Evolutionary conservation across 2,113 vertebrate genomes (phyloP).

Genomic region (Speoplatyrhinus poulsoni): DNA sequence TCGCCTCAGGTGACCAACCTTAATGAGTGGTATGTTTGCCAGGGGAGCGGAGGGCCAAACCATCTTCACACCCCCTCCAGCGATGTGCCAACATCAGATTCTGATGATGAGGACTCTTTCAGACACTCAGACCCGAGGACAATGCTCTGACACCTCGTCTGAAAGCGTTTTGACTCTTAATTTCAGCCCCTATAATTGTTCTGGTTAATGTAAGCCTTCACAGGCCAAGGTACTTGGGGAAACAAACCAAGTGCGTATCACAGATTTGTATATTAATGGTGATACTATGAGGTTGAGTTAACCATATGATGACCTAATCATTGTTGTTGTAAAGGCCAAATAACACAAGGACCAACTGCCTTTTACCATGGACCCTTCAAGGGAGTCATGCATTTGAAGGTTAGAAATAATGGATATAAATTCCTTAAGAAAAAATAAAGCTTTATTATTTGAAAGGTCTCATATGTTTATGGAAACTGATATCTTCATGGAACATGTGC

Average conservation of each 20-base stretch:
- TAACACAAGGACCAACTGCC: slow-evolving; percentile 21
- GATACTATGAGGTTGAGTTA: slow-evolving; percentile 12
- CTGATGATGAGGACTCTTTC: slow-evolving; percentile 88
- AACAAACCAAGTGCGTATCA: slow-evolving; percentile 15
- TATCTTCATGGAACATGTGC: background rate
- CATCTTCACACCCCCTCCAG: slow-evolving; percentile 90
- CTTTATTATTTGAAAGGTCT: slow-evolving; percentile 10
- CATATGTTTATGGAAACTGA: background rate
- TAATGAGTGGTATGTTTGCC: slow-evolving; percentile 98
- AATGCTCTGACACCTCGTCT: slow-evolving; percentile 81
- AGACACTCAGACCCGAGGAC: slow-evolving; percentile 87
- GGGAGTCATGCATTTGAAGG: background rate
- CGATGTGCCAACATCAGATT: slow-evolving; percentile 85
- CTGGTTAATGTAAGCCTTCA: slow-evolving; percentile 32
- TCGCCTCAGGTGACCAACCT: slow-evolving; percentile 95
- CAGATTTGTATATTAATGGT: slow-evolving; percentile 24
- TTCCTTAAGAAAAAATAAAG: too few relatives aligned
- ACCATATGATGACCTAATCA: slow-evolving; percentile 9
- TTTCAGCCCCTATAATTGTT: slow-evolving; percentile 17
- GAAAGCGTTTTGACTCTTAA: slow-evolving; percentile 36
- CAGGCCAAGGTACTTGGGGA: slow-evolving; percentile 27
- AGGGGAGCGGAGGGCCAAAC: slow-evolving; percentile 84
- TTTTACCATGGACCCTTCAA: slow-evolving; percentile 33
- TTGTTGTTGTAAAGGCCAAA: slow-evolving; percentile 35
- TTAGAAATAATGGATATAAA: too few relatives aligned